Conservation (phyloP, 1,140 invertebrate genomes). For the Anastatus disparis region DNA sequence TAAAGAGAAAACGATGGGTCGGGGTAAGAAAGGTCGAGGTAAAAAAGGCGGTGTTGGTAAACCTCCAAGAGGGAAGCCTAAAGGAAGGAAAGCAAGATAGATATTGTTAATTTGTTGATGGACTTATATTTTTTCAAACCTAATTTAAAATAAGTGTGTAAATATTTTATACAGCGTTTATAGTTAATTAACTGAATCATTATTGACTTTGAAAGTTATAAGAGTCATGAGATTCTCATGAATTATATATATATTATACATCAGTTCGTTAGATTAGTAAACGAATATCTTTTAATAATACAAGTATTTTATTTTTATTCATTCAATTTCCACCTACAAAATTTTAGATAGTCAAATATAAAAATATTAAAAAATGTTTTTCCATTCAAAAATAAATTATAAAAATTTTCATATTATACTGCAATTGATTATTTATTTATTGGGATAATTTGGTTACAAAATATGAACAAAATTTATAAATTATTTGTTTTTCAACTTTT, state of each 20-base stretch:
- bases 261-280: too few relatives aligned
- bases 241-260: neutral
- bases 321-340: too few relatives aligned
- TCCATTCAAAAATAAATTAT: too few relatives aligned
- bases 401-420: too few relatives aligned
- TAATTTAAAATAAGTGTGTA: conserved; percentile 34
- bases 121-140: conserved; percentile 9
- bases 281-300: too few relatives aligned
- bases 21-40: conserved; percentile 54
- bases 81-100: conserved; percentile 44
- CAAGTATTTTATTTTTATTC: too few relatives aligned
- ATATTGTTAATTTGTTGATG: conserved; percentile 10
- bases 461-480: too few relatives aligned
- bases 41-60: conserved; percentile 46
- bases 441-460: too few relatives aligned
- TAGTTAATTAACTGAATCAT: conserved; percentile 8
- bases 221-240: conserved; percentile 1
- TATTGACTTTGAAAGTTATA: neutral
- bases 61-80: conserved; percentile 37
- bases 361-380: too few relatives aligned
- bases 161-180: conserved; percentile 21
- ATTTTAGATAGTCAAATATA: too few relatives aligned
- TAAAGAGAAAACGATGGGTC: conserved; percentile 70
- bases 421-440: too few relatives aligned
- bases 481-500: too few relatives aligned